Evolutionary conservation across 2,113 vertebrate species (phyloP), one percentile per base, ranked within the genome.

Genomic region (Orycteropus afer): DNA sequence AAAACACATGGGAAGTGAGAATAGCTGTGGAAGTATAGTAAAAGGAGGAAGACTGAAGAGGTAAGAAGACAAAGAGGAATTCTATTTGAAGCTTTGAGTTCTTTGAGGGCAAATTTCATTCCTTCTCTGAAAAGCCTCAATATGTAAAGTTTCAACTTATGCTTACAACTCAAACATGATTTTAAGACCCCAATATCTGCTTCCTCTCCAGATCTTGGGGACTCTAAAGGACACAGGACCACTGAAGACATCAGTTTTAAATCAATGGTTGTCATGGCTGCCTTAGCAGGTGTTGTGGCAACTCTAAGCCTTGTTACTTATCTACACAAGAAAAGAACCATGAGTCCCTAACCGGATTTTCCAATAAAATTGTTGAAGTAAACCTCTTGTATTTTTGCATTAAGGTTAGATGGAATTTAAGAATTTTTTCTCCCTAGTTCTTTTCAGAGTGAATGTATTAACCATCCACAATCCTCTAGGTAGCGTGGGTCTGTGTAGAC

Each of bases 281-380:
- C 69, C 13, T 71, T 79, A 1, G 92, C 53, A 76, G 92, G 94
- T 7, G 65, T 79, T 15, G 13, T 71, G 34, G 74, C 55, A 29
- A 69, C n/a, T 23, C 2, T 95, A 51, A 91, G 88, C 18, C n/a
- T 96, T 25, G 2, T 83, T 18, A 34, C 0, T 37, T 83, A 97
- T 67, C 78, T 97, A 47, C 1, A 0, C 55, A 96, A 96, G 83
- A 95, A 57, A 74, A 97, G 76, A 78, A 74, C 61, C 18, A 29
- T 20, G 53, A 85, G 74, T 82, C 40, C 4, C 57, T 95, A 67
- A 90, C 20, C 40, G 40, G 27, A 34, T 51, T 94, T 93, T 45
- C 18, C 84, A 93, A 96, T 95, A 97, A 97, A 97, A 25, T 25
- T 49, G 23, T 81, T 80, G 57, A 78, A 80, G 5, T 65, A 74